Conservation (phyloP, 2,113 vertebrate genomes). For the Cygnus buccinator region DNA sequence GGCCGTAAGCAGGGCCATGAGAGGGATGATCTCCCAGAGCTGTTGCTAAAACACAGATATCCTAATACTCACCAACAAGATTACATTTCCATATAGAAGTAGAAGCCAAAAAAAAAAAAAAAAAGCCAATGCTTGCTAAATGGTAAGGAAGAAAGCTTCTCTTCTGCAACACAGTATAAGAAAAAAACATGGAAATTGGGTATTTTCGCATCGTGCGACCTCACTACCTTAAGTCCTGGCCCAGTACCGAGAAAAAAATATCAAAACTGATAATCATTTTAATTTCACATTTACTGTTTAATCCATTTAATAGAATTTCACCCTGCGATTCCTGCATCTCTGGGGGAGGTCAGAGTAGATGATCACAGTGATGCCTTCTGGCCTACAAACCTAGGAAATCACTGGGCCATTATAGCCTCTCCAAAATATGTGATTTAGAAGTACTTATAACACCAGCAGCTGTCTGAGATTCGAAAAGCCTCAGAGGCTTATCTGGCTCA, state of each 20-base stretch:
- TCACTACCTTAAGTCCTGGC: slow-evolving; percentile 35
- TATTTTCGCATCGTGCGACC: background rate
- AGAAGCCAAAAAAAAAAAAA: background rate
- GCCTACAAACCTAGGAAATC: slow-evolving; percentile 57
- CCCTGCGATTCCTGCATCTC: slow-evolving; percentile 23
- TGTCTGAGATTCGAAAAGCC: slow-evolving; percentile 30
- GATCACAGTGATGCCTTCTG: slow-evolving; percentile 48
- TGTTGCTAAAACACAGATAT: background rate
- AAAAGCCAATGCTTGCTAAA: background rate
- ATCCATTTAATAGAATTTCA: slow-evolving; percentile 62
- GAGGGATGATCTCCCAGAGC: background rate
- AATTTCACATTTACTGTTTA: slow-evolving; percentile 55
- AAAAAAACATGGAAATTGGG: background rate
- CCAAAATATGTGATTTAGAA: slow-evolving; percentile 62
- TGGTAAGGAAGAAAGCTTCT: background rate
- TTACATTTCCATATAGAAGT: background rate
- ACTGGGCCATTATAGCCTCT: slow-evolving; percentile 45
- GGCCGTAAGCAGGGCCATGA: background rate
- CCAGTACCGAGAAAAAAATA: slow-evolving; percentile 24
- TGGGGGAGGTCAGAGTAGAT: slow-evolving; percentile 42
- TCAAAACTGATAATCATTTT: slow-evolving; percentile 24
- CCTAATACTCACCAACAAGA: background rate
- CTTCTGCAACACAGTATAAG: background rate
- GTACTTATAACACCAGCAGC: slow-evolving; percentile 45
- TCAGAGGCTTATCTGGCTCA: slow-evolving; percentile 32